Evolutionary conservation across 2,113 vertebrate species (phyloP).

Genomic region (Misgurnus anguillicaudatus): DNA sequence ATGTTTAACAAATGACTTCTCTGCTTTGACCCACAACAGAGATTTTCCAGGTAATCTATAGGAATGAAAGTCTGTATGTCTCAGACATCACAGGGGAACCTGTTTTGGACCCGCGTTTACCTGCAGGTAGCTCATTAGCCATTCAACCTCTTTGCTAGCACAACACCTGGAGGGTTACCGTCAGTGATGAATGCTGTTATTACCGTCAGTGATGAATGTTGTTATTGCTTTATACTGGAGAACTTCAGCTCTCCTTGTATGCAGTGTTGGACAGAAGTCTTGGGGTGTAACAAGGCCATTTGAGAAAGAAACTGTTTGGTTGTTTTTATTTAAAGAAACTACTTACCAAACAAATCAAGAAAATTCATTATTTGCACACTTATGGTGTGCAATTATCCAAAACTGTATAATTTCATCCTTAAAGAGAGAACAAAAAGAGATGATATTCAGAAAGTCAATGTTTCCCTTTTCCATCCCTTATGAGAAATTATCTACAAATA

Average conservation of each 20-base stretch:
- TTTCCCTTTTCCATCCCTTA: no score
- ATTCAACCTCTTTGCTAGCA: conserved; percentile 4
- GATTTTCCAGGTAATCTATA: conserved; percentile 16
- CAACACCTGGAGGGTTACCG: conserved; percentile 19
- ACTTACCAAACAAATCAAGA: no score
- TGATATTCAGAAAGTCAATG: no score
- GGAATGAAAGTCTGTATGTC: conserved; percentile 17
- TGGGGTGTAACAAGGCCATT: not conserved
- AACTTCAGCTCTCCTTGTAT: not conserved
- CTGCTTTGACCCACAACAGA: conserved; percentile 22
- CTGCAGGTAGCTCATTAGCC: conserved; percentile 26
- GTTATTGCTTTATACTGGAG: conserved; percentile 7
- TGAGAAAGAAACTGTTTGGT: not conserved
- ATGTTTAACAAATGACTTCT: conserved; percentile 25
- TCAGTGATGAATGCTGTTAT: conserved; percentile 25
- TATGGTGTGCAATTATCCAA: no score
- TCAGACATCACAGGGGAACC: not conserved
- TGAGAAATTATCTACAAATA: no score
- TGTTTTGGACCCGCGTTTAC: not conserved
- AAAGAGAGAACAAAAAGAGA: no score
- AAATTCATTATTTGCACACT: no score
- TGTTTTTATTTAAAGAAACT: no score
- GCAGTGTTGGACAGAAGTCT: not conserved
- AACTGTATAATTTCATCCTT: no score
- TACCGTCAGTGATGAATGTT: conserved; percentile 23